Conservation (phyloP, 2,797 vertebrate species). For the Tokudaia tokunoshimensis region DNA sequence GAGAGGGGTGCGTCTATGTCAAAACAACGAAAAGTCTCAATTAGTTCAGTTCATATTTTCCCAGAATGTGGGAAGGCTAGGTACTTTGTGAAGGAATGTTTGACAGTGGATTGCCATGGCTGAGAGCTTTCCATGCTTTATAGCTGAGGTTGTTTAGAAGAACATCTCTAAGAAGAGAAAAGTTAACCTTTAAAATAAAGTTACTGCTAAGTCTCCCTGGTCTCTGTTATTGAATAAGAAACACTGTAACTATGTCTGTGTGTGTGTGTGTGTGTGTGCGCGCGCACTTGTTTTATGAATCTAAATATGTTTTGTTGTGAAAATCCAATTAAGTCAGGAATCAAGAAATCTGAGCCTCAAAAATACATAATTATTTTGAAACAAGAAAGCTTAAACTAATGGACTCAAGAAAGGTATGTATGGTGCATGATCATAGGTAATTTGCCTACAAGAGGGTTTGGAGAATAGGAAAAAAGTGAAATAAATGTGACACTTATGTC, state of each 20-base stretch:
- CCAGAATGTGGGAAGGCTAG: background rate
- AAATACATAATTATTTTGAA: background rate
- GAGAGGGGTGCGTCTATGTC: accelerated
- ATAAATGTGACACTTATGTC: background rate
- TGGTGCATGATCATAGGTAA: background rate
- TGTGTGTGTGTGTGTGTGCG: background rate
- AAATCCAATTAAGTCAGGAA: background rate
- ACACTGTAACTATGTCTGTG: background rate
- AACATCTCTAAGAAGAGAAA: background rate
- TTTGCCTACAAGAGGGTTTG: background rate
- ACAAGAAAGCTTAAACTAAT: background rate
- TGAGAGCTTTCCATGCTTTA: too few relatives aligned
- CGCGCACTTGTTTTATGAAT: background rate
- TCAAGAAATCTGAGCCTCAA: background rate
- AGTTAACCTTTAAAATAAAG: background rate
- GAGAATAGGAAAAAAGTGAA: background rate
- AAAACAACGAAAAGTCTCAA: background rate
- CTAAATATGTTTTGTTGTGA: background rate
- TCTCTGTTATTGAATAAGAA: background rate
- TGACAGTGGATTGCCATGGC: background rate
- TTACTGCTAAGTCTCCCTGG: background rate
- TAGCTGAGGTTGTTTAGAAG: background rate
- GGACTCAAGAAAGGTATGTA: background rate
- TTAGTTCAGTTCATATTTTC: background rate
- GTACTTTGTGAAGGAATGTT: background rate